phyloP scores from a whole-genome alignment of 2,113 vertebrate species.

The Odocoileus hemionus region DNA sequence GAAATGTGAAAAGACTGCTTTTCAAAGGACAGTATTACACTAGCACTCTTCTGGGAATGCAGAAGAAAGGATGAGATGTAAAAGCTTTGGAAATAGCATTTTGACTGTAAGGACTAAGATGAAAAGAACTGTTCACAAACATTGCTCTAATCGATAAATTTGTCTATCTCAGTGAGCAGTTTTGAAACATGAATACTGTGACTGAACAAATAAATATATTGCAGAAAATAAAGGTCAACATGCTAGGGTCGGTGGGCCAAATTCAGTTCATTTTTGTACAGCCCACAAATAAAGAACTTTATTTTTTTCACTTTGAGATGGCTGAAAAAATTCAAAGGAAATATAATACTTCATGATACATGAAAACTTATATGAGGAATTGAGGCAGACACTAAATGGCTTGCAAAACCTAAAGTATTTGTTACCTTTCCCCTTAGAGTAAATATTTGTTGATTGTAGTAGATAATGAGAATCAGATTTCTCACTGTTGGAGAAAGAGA shows the following conservation, averaged over 20 bases:
- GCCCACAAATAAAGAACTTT: not conserved
- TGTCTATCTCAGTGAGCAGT: not conserved
- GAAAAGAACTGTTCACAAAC: not conserved
- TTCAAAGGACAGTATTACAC: not conserved
- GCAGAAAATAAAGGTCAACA: not conserved
- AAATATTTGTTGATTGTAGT: not conserved
- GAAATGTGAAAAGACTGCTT: not conserved
- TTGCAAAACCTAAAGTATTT: not conserved
- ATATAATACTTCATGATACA: not conserved
- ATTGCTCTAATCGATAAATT: not conserved
- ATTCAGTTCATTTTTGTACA: not conserved
- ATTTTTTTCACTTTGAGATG: not conserved
- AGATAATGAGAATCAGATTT: not conserved
- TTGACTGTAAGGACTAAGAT: not conserved
- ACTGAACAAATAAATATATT: not conserved
- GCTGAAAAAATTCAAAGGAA: not conserved
- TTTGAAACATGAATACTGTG: not conserved
- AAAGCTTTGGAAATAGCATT: not conserved
- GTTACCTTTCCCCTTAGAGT: not conserved
- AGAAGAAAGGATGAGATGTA: not conserved
- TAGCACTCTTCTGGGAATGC: not conserved
- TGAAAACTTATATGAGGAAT: not conserved
- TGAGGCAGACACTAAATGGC: not conserved
- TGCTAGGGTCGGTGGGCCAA: not conserved
- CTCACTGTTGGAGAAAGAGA: not conserved